These are phyloP conservation scores for Drosophila virilis DNA, from an alignment of 1,140 invertebrate genomes.

Conservation along the genomic window DNA sequence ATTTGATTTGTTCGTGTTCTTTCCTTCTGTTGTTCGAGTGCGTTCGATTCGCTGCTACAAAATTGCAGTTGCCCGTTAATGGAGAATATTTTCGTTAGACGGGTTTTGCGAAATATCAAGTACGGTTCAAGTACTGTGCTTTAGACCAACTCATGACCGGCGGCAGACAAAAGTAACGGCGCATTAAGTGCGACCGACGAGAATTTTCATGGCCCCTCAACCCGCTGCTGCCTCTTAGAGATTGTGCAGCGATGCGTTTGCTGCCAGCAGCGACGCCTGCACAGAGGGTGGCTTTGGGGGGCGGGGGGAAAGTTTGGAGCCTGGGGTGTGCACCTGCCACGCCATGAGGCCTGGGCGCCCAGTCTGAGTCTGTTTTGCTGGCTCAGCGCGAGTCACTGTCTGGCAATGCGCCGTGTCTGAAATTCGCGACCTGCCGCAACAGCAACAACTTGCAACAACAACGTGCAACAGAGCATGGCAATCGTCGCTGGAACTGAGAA, in stretches of 20 bases:
- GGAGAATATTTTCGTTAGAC: constrained; percentile 21
- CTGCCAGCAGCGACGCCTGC: constrained; percentile 22
- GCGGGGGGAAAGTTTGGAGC: not conserved
- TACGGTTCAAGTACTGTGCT: constrained; percentile 26
- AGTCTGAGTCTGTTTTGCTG: constrained; percentile 19
- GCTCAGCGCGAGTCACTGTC: constrained; percentile 43
- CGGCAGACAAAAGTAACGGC: constrained; percentile 38
- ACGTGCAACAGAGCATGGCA: constrained; percentile 52
- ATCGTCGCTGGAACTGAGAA: constrained; percentile 54
- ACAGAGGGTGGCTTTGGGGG: not conserved
- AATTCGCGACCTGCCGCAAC: constrained; percentile 49
- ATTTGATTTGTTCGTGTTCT: not conserved
- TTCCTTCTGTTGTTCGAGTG: constrained; percentile 3
- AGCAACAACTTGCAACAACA: constrained; percentile 13
- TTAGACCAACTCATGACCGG: constrained; percentile 1
- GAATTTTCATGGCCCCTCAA: constrained; percentile 14
- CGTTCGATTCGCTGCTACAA: not conserved
- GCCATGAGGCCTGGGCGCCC: not conserved
- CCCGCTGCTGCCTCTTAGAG: constrained; percentile 1
- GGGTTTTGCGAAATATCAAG: constrained; percentile 17
- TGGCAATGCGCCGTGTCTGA: constrained; percentile 60
- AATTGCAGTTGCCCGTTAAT: constrained; percentile 29
- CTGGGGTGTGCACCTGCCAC: constrained; percentile 25
- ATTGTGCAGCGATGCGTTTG: constrained; percentile 58
- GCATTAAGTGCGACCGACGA: constrained; percentile 50